Base-by-base conservation (phyloP, 2,113 vertebrate species). In the Uropsilus gracilis region DNA sequence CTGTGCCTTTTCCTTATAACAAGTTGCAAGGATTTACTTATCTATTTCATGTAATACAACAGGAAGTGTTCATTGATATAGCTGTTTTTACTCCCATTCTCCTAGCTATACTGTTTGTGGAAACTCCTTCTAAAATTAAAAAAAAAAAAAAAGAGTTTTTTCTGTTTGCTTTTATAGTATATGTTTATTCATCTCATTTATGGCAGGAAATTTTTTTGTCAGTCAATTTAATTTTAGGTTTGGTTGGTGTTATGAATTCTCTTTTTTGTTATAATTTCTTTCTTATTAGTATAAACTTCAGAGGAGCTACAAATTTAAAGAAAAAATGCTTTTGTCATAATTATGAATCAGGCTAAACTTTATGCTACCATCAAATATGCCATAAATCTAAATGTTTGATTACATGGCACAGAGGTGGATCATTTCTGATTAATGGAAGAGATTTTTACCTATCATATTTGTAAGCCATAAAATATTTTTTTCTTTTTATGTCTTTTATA, bases 361-460 rank as follows among this genome's bases (percentile, higher is more conserved):
- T 80, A 77, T 85, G 46, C 3, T 69, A 86, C 18, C 48, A 30
- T 80, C 30, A 89, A 66, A 1, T n/a, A 50, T 66, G 64, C 32
- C 9, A 66, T 64, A 32, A 80, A 76, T 90, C 4, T 26, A 77
- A 91, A 93, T 94, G 69, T 80, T 91, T 3, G 6, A 24, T 94
- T 86, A 73, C 37, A 24, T 48, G 16, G 16, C 71, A 59, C 55
- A 85, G 18, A 96, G 18, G 86, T 13, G 91, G 6, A 86, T 34
- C 50, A 93, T 73, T 93, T 83, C 6, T 57, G 71, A 34, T 24
- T 24, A 89, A 86, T 91, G 18, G 10, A 46, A 48, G 61, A 46
- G 4, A 34, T 55, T 80, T 73, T 88, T 59, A 22, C 18, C 4
- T 30, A 63, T 76, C 88, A 73, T n/a, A n/a, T 81, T 90, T 94